phyloP scores from a whole-genome alignment of 2,797 vertebrate genomes.

The Acanthiza pusilla region DNA sequence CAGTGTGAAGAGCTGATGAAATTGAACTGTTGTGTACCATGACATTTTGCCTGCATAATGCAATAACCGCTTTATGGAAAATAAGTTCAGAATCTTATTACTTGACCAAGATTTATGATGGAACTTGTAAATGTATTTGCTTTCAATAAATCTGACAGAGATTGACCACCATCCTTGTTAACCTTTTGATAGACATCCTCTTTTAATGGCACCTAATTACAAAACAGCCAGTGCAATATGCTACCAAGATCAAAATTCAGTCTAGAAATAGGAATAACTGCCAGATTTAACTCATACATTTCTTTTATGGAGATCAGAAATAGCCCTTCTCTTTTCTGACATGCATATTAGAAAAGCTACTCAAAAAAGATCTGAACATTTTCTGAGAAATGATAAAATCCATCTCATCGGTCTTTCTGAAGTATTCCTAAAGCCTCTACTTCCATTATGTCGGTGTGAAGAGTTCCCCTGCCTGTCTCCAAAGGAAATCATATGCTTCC shows the following conservation, averaged over 20 bases:
- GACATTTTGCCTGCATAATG: conserved; percentile 34
- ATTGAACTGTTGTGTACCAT: conserved; percentile 20
- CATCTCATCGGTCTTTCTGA: not conserved
- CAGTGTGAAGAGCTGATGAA: not conserved
- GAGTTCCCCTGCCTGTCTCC: not conserved
- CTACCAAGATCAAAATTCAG: conserved; percentile 37
- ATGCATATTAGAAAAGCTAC: not conserved
- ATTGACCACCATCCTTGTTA: conserved; percentile 29
- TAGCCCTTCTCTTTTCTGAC: not conserved
- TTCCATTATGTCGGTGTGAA: not conserved
- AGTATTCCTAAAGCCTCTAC: not conserved
- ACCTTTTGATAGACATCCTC: conserved; percentile 43
- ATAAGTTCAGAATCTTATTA: conserved; percentile 49
- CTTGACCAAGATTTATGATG: conserved; percentile 42
- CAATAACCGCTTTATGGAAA: conserved; percentile 44
- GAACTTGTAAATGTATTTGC: conserved; percentile 42
- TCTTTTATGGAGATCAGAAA: conserved; percentile 31
- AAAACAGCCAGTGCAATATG: not conserved
- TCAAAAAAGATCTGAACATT: not conserved
- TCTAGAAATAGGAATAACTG: conserved; percentile 29
- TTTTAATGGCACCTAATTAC: conserved; percentile 47
- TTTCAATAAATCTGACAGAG: conserved; percentile 53
- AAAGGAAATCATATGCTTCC: not conserved
- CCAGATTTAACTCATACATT: conserved; percentile 31
- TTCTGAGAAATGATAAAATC: not conserved